Evolutionary conservation across 2,888 invertebrate species (phyloP).

Genomic region (Vesta saturnalis): DNA sequence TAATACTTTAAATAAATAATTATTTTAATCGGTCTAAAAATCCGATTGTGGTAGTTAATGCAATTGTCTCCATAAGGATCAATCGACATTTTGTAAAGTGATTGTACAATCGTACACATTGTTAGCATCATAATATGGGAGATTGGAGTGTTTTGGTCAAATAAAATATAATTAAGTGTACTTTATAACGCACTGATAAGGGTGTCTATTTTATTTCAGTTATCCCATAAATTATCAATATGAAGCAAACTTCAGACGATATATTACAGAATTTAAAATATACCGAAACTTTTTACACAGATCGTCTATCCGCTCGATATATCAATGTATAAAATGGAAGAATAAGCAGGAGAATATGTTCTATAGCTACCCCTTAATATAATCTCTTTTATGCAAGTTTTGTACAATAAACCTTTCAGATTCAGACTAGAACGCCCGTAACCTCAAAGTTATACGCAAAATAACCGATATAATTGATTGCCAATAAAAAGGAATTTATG

Average conservation of each 20-base stretch:
- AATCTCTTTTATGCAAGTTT: conserved; percentile 37
- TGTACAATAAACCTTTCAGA: conserved; percentile 42
- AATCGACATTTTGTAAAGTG: too few species aligned
- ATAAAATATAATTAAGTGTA: too few species aligned
- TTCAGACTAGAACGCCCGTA: conserved; percentile 37
- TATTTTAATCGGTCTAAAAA: too few species aligned
- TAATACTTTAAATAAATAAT: too few species aligned
- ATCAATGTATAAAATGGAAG: conserved; percentile 20
- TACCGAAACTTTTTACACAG: conserved; percentile 11
- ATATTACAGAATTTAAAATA: conserved; percentile 3
- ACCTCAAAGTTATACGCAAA: conserved; percentile 49
- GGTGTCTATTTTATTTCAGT: too few species aligned
- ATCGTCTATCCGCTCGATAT: conserved; percentile 4
- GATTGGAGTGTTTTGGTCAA: too few species aligned
- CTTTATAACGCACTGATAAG: too few species aligned
- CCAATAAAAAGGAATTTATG: conserved; percentile 56
- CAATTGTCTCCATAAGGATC: too few species aligned
- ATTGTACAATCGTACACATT: too few species aligned
- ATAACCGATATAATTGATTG: conserved; percentile 54
- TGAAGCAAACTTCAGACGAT: conserved; percentile 1
- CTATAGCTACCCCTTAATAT: conserved; percentile 24
- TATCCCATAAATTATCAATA: not conserved
- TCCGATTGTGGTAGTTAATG: too few species aligned
- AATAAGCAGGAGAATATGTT: conserved; percentile 21
- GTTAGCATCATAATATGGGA: too few species aligned